Evolutionary conservation across 2,888 invertebrate species (phyloP).

Genomic region (Subacronicta megacephala): DNA sequence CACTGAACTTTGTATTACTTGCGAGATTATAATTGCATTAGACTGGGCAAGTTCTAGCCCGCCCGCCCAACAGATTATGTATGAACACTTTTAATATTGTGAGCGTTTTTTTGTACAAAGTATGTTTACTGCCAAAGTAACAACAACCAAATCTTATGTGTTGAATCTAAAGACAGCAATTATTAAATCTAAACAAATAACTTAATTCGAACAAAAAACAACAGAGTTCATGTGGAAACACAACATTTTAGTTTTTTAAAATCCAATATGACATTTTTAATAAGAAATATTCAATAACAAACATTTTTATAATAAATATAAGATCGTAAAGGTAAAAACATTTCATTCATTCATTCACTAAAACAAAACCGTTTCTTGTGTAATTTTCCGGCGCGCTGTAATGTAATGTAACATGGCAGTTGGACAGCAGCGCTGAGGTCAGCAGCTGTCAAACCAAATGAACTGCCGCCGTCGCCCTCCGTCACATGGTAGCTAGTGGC

Average conservation of each 20-base stretch:
- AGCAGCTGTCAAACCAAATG: slow-evolving; percentile 44
- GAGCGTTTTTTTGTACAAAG: not conserved
- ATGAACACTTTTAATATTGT: not conserved
- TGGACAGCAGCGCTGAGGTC: slow-evolving; percentile 23
- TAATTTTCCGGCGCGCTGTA: slow-evolving; percentile 20
- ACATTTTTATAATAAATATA: no score
- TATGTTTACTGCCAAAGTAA: not conserved
- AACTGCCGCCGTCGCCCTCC: not conserved
- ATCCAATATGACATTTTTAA: no score
- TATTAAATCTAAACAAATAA: no score
- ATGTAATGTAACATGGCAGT: not conserved
- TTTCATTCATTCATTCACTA: no score
- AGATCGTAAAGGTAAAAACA: no score
- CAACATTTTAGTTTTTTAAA: no score
- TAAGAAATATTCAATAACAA: no score
- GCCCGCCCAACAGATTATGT: slow-evolving; percentile 2
- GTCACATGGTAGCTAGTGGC: not conserved
- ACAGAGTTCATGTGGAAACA: no score
- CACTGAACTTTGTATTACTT: no score
- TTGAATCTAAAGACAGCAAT: no score
- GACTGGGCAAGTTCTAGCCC: slow-evolving; percentile 1
- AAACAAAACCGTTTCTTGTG: slow-evolving; percentile 30
- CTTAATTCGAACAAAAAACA: no score
- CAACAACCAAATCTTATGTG: not conserved
- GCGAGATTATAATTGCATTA: not conserved